Conservation (phyloP, 2,797 vertebrate genomes). For the Adelosebastes latens region DNA sequence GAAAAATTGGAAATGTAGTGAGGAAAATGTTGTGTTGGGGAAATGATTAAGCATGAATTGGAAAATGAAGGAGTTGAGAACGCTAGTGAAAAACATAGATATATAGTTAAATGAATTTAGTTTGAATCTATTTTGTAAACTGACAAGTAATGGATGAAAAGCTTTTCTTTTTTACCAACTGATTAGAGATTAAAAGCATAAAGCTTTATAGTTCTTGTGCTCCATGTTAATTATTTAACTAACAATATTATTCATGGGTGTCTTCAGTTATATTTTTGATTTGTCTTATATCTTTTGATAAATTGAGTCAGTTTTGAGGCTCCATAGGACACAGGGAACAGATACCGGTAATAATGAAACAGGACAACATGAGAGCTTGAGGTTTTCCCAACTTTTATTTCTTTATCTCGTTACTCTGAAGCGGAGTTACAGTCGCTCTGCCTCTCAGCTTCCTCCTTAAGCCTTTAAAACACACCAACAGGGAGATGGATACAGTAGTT, state of each 20-base stretch:
- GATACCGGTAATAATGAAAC: background rate
- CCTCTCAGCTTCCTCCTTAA: constrained; percentile 66
- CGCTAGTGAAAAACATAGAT: background rate
- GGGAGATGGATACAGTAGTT: constrained; percentile 81
- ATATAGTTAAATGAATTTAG: background rate
- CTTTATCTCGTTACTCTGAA: constrained; percentile 65
- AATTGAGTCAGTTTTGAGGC: background rate
- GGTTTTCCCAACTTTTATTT: constrained; percentile 79
- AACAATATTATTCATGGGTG: background rate
- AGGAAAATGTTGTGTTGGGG: background rate
- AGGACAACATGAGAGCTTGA: constrained; percentile 9
- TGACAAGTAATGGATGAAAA: background rate
- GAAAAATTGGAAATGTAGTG: background rate
- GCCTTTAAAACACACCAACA: constrained; percentile 81
- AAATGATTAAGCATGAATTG: background rate
- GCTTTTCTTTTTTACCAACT: background rate
- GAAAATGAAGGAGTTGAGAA: background rate
- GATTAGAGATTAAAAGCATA: background rate
- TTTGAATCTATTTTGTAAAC: background rate
- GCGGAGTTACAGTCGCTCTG: constrained; percentile 73
- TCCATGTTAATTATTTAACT: background rate
- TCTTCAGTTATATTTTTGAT: background rate
- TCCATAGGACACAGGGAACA: background rate
- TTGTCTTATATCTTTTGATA: background rate
- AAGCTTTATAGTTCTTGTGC: background rate